A percentile compares a stretch with the other conserved stretches of the same genome.
Evolutionary conservation across 2,797 vertebrate genomes (phyloP).

Genomic region (Eulemur coronatus): DNA sequence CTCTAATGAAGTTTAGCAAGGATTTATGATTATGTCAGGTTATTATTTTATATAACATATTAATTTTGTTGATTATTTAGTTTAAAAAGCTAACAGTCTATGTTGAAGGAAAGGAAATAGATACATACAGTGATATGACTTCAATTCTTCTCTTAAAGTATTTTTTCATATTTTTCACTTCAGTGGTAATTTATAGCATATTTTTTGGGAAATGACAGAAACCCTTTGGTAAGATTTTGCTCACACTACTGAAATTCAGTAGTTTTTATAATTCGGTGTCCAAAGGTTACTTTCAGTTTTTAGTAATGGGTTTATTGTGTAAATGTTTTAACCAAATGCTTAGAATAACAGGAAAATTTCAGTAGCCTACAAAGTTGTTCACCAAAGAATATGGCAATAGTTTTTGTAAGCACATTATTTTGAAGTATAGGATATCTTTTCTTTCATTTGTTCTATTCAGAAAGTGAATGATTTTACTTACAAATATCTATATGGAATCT

Average conservation of each 20-base stretch:
- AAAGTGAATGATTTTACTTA: neutral
- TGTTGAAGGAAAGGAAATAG: neutral
- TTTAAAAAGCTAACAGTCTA: neutral
- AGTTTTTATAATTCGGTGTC: neutral
- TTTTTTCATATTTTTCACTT: neutral
- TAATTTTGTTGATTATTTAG: neutral
- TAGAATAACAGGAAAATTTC: neutral
- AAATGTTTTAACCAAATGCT: neutral
- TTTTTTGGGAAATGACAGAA: neutral
- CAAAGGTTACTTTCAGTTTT: neutral
- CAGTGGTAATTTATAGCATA: neutral
- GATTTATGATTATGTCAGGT: neutral
- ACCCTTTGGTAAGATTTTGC: neutral
- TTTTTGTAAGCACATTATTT: neutral
- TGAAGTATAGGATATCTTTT: neutral
- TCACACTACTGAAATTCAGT: neutral
- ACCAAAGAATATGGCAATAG: neutral
- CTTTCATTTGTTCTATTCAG: neutral
- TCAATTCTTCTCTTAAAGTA: neutral
- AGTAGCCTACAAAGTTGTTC: neutral
- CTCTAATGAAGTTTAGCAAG: neutral
- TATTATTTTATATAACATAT: neutral
- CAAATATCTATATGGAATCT: neutral
- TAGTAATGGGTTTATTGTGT: neutral
- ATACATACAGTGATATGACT: neutral